Evolutionary conservation across 2,113 vertebrate species (phyloP).

Genomic region (Monopterus albus): DNA sequence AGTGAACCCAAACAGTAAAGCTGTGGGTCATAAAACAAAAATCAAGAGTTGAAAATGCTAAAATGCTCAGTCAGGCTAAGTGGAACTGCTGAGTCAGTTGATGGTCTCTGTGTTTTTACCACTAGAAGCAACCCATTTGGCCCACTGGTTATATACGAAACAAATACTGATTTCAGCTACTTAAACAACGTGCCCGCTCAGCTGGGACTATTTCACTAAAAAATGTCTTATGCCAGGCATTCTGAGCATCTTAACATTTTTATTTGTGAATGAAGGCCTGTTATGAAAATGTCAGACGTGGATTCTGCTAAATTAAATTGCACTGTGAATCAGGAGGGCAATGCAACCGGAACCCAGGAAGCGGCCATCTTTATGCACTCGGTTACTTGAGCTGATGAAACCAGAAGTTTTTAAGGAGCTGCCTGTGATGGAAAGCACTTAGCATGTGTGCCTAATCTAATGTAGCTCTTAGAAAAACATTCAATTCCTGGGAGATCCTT

Average conservation of each 20-base stretch:
- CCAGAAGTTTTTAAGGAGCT: conserved; percentile 24
- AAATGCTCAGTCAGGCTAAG: neutral
- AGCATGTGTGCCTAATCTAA: conserved; percentile 54
- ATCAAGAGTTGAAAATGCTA: too few species aligned
- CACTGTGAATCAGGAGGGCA: neutral
- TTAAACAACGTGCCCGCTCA: neutral
- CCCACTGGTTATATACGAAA: neutral
- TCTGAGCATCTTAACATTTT: neutral
- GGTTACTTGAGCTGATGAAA: conserved; percentile 35
- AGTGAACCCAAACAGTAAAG: too few species aligned
- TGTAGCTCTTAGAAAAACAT: conserved; percentile 34
- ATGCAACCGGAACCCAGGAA: conserved; percentile 41
- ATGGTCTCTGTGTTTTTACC: neutral
- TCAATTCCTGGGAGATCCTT: conserved; percentile 17
- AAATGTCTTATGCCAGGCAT: neutral
- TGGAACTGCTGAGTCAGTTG: neutral
- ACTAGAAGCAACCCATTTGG: neutral
- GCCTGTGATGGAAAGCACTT: conserved; percentile 52
- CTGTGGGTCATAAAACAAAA: neutral
- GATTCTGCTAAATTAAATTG: conserved; percentile 13
- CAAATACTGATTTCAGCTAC: neutral
- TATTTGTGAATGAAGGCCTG: neutral
- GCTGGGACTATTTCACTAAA: neutral
- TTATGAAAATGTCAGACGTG: neutral
- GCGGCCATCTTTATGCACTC: neutral